These are phyloP conservation scores for Neoarius graeffei DNA, from an alignment of 2,113 vertebrate species.

Conservation along the genomic window DNA sequence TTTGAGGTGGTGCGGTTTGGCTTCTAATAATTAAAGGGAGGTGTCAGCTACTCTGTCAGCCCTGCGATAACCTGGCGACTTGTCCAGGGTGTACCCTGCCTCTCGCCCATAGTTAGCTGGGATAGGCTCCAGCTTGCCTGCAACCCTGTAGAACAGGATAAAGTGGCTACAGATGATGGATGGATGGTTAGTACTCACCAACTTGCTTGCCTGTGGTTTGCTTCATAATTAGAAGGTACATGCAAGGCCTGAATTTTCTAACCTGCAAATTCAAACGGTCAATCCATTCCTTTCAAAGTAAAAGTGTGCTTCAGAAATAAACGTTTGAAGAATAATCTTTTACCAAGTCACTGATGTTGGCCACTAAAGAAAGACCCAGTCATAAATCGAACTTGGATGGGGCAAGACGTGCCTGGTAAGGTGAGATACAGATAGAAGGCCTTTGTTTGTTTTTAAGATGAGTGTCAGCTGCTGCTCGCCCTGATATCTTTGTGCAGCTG, in stretches of 20 bases:
- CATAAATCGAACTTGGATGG: constrained; percentile 56
- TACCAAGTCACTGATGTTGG: not conserved
- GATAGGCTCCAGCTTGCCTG: too few species aligned
- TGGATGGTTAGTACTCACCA: too few species aligned
- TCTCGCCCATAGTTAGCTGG: too few species aligned
- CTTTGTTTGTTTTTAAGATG: constrained; percentile 66
- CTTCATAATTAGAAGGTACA: not conserved
- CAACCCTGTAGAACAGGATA: too few species aligned
- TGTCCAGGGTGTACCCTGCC: too few species aligned
- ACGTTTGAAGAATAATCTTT: not conserved
- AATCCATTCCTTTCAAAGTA: not conserved
- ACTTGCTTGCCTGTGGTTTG: not conserved
- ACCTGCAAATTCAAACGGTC: not conserved
- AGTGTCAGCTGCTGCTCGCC: constrained; percentile 81
- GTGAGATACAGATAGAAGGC: constrained; percentile 48
- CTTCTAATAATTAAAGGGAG: constrained; percentile 3
- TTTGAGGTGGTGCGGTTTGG: not conserved
- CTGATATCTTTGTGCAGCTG: constrained; percentile 91
- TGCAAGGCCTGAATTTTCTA: not conserved
- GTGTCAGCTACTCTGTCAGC: too few species aligned
- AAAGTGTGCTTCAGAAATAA: not conserved
- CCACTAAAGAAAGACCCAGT: not conserved
- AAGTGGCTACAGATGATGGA: too few species aligned
- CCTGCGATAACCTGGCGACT: too few species aligned
- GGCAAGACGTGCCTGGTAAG: constrained; percentile 25